A percentile compares a stretch with the other conserved stretches of the same genome.
phyloP scores from a whole-genome alignment of 2,888 invertebrate species.

The Pimpla rufipes region DNA sequence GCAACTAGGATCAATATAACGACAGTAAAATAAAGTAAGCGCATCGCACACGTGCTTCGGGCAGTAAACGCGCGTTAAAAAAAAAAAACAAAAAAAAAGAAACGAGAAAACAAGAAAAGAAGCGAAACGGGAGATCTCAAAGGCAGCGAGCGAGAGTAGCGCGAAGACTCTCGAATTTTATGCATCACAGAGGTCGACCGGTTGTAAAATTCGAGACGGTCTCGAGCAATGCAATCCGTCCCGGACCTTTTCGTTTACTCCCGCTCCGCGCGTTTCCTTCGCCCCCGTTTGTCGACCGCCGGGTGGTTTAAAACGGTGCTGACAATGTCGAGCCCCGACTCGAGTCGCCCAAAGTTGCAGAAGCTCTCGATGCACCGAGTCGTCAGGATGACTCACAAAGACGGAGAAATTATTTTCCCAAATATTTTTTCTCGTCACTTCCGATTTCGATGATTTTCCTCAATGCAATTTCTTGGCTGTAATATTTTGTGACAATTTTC shows the following conservation, averaged over 20 bases:
- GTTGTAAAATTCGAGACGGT: slow-evolving; percentile 41
- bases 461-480: no score
- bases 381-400: no score
- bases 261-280: not conserved
- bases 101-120: not conserved
- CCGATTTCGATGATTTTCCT: not conserved
- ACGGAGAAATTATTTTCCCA: no score
- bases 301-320: not conserved
- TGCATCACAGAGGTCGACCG: slow-evolving; percentile 31
- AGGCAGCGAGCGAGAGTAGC: slow-evolving; percentile 13
- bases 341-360: not conserved
- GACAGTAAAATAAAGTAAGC: slow-evolving; percentile 8
- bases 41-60: slow-evolving; percentile 4
- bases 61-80: not conserved
- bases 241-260: slow-evolving; percentile 8
- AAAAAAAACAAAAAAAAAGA: not conserved
- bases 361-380: not conserved
- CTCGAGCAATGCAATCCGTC: not conserved
- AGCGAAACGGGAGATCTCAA: not conserved
- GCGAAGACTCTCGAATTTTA: slow-evolving; percentile 22
- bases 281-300: not conserved
- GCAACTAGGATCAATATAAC: slow-evolving; percentile 17
- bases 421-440: not conserved
- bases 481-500: no score
- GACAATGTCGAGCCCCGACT: slow-evolving; percentile 7